Evolutionary conservation across 2,797 vertebrate species (phyloP), one percentile per base, ranked within the genome.

Genomic region (Odontamblyopus lacepedii): DNA sequence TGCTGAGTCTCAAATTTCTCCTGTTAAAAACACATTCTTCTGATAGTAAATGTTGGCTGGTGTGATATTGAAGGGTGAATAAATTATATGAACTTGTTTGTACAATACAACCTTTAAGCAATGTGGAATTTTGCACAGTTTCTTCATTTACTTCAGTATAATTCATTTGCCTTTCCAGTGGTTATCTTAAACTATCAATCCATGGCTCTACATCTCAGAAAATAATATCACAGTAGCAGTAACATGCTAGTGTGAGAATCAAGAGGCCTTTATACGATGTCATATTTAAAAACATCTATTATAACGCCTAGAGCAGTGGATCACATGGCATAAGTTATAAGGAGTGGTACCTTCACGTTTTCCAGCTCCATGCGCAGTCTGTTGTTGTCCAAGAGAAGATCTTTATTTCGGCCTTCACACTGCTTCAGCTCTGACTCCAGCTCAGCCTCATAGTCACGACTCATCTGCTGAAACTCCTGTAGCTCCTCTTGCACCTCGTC

Each of bases 381-480:
- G 80, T 91, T 95, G 85, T 98, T 99, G 74, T 97, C 93, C 0
- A 95, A 88, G 23, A 96, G 89, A 3, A 99, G 95, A 18, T 99
- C 97, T 56, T 95, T 94, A 91, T 98, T 99, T 72, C 95, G 94
- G 48, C 91, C 85, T 78, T 99, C 98, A 0, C 93, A 95, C 35
- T 98, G 97, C 53, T 98, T 97, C 75, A 99, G 89, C 81, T 99
- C 96, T 0, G 94, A 83, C 85, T 99, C 98, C 86, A 99, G 90
- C 27, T 99, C 98, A 0, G 96, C 97, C 82, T 99, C 98, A 38
- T 98, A 98, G 74, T 99, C 98, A 44, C 96, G 92, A 88, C 98
- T 99, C 88, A 97, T 97, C 90, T 97, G 97, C 76, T 98, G 97
- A 86, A 99, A 99, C 81, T 99, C 98, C 75, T 95, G 94, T 75